phyloP scores from a whole-genome alignment of 2,113 vertebrate genomes.

The Pardalotus punctatus region DNA sequence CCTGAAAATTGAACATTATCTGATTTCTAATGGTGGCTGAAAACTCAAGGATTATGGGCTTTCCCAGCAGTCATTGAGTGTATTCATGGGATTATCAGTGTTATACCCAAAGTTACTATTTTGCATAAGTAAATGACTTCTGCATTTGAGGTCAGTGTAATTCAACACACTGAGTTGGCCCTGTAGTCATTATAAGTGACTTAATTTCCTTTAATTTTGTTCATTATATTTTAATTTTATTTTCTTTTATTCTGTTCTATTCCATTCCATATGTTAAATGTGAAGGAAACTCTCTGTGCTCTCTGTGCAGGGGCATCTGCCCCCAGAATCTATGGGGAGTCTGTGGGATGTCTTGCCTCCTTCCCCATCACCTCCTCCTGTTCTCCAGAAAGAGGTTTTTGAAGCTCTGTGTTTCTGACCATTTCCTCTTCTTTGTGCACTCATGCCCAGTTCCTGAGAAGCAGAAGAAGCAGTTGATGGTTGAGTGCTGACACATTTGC shows the following conservation, averaged over 20 bases:
- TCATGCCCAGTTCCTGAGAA: not conserved
- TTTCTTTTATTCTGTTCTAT: not conserved
- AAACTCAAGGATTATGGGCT: not conserved
- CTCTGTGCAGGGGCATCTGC: not conserved
- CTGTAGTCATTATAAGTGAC: not conserved
- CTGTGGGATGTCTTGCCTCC: not conserved
- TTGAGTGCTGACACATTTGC: not conserved
- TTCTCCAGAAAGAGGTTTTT: not conserved
- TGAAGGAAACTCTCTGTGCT: not conserved
- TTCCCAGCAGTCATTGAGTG: not conserved
- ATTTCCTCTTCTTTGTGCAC: not conserved
- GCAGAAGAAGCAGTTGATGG: not conserved
- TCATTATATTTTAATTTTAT: not conserved
- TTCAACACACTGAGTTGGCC: not conserved
- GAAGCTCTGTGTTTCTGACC: not conserved
- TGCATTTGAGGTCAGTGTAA: not conserved
- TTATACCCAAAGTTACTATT: not conserved
- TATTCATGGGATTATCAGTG: not conserved
- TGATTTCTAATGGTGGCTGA: not conserved
- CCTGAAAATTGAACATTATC: not conserved
- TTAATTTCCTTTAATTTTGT: not conserved
- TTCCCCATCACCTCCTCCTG: not conserved
- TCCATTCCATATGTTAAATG: not conserved
- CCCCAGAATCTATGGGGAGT: not conserved
- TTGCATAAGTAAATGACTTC: not conserved